These are phyloP conservation scores for Choloepus hoffmanni DNA, from an alignment of 2,113 vertebrate species.

Conservation along the genomic window DNA sequence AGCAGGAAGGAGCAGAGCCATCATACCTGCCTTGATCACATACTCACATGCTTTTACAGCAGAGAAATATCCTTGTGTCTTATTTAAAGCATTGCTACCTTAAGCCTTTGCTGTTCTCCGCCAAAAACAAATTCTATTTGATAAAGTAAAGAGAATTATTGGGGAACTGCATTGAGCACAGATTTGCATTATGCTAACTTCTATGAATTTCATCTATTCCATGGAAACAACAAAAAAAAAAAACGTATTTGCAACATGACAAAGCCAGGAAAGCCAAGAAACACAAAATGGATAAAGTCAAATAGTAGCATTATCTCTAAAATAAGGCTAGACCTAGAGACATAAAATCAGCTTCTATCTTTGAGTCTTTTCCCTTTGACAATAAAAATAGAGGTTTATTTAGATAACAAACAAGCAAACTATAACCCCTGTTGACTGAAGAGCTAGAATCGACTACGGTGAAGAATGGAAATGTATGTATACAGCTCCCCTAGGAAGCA, in stretches of 20 bases:
- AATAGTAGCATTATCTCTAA: slow-evolving; percentile 43
- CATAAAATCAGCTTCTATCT: background rate
- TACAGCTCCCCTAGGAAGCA: slow-evolving; percentile 54
- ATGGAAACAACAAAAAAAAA: background rate
- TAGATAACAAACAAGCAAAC: slow-evolving; percentile 39
- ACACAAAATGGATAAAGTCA: background rate
- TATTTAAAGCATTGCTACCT: background rate
- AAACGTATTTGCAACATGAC: background rate
- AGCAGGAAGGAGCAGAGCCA: background rate
- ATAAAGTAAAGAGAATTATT: background rate
- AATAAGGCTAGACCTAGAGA: background rate
- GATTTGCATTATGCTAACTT: background rate
- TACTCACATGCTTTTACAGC: background rate
- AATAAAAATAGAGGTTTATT: slow-evolving; percentile 40
- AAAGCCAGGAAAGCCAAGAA: slow-evolving; percentile 42
- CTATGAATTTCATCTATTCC: background rate
- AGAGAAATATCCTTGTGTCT: background rate
- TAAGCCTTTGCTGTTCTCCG: background rate
- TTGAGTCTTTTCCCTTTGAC: background rate
- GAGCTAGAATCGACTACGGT: background rate
- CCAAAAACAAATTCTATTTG: background rate
- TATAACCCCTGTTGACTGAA: background rate
- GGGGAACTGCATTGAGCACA: slow-evolving; percentile 4
- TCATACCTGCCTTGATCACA: background rate
- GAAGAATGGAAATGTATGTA: slow-evolving; percentile 43